Evolutionary conservation across 2,113 vertebrate species (phyloP).

Genomic region (Jaculus jaculus): DNA sequence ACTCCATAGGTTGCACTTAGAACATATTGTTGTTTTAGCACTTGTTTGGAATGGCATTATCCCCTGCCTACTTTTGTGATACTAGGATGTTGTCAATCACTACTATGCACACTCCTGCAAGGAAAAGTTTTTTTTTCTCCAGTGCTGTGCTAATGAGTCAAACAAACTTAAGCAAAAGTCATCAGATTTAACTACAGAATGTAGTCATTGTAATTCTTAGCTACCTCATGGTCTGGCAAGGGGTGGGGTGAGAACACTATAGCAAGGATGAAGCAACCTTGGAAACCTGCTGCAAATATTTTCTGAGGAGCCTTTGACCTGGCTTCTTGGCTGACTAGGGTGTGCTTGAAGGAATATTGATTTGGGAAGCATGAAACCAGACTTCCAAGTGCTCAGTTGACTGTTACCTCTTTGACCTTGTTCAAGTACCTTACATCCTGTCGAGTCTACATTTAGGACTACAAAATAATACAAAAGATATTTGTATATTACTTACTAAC

Average conservation of each 20-base stretch:
- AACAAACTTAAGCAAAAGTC: constrained; percentile 41
- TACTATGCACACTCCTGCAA: neutral
- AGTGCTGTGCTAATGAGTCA: constrained; percentile 47
- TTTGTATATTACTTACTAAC: neutral
- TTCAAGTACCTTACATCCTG: neutral
- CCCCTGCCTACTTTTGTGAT: neutral
- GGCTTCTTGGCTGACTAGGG: neutral
- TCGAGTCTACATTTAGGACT: neutral
- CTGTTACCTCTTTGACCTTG: constrained; percentile 11
- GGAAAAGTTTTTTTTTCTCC: constrained; percentile 2
- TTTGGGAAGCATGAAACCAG: neutral
- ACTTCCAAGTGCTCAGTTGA: neutral
- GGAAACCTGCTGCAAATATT: constrained; percentile 65
- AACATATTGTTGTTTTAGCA: neutral
- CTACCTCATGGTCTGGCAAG: constrained; percentile 70
- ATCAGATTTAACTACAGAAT: constrained; percentile 60
- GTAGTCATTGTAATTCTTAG: constrained; percentile 51
- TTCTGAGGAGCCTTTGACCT: constrained; percentile 54
- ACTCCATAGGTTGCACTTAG: neutral
- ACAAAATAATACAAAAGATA: neutral
- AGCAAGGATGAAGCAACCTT: constrained; percentile 62
- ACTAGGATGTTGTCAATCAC: neutral
- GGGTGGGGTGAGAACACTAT: constrained; percentile 39
- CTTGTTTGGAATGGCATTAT: neutral
- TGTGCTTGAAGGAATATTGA: neutral